These are phyloP conservation scores for Liodrosophila aerea DNA, from an alignment of 2,888 invertebrate genomes.

Conservation along the genomic window DNA sequence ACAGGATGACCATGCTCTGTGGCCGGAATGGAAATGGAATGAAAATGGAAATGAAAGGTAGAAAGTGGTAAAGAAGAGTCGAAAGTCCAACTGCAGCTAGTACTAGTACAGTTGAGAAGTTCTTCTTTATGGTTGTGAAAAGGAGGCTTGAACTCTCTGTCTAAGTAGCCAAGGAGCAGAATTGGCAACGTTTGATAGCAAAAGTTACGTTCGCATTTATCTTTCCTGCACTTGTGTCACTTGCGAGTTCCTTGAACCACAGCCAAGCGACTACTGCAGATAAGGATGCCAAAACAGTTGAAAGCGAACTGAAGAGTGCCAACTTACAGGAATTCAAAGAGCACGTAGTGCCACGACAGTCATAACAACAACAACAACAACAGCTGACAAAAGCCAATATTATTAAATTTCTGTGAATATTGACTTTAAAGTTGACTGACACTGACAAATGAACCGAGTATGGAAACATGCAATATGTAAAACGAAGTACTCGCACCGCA, in stretches of 20 bases:
- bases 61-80: not conserved
- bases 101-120: constrained; percentile 11
- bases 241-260: constrained; percentile 77
- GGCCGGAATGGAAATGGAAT: constrained; percentile 26
- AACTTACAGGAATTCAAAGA: constrained; percentile 27
- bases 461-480: constrained; percentile 15
- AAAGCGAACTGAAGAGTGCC: not conserved
- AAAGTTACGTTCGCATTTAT: constrained; percentile 76
- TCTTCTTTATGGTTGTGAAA: constrained; percentile 17
- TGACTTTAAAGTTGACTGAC: constrained; percentile 34
- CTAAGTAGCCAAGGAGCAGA: constrained; percentile 23
- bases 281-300: not conserved
- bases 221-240: constrained; percentile 73
- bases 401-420: constrained; percentile 45
- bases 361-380: constrained; percentile 6
- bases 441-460: constrained; percentile 39
- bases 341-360: constrained; percentile 24
- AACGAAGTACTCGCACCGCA: constrained; percentile 19
- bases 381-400: constrained; percentile 21
- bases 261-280: constrained; percentile 55
- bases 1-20: constrained; percentile 18
- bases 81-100: too few relatives aligned
- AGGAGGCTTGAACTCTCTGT: constrained; percentile 15
- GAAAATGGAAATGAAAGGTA: constrained; percentile 38
- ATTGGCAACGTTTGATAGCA: constrained; percentile 77